A percentile compares a stretch with the other conserved stretches of the same genome.
These are phyloP conservation scores for Galendromus occidentalis DNA, from an alignment of 1,140 invertebrate genomes.

Conservation along the genomic window DNA sequence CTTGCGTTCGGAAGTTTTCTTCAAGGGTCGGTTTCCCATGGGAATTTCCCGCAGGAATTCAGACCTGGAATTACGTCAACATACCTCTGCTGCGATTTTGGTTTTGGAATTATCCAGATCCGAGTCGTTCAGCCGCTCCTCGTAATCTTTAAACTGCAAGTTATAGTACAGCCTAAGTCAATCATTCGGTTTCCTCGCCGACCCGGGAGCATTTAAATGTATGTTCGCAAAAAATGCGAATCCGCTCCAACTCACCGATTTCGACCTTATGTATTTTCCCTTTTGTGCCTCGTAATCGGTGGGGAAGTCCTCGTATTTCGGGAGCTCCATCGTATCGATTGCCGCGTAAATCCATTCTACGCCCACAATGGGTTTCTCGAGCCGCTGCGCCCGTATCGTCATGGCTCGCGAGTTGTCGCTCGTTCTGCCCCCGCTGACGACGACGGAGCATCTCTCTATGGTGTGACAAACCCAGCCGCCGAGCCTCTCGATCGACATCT, in stretches of 20 bases:
- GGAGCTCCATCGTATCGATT: neutral
- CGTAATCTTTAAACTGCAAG: too few species aligned
- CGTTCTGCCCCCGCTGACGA: neutral
- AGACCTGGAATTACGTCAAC: too few species aligned
- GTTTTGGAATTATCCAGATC: too few species aligned
- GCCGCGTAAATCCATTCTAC: neutral
- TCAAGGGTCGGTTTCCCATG: too few species aligned
- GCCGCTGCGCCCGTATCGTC: neutral
- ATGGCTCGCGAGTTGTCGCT: neutral
- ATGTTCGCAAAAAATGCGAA: neutral
- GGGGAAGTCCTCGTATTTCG: neutral
- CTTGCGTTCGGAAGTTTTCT: too few species aligned
- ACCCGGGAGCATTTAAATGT: too few species aligned
- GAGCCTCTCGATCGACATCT: neutral
- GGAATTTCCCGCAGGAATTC: too few species aligned
- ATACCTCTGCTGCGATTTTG: too few species aligned
- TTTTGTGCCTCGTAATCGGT: neutral
- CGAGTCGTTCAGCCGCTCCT: too few species aligned
- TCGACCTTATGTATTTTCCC: neutral
- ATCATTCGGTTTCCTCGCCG: too few species aligned
- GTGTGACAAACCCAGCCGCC: conserved; percentile 6
- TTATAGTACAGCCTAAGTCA: too few species aligned
- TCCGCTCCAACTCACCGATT: neutral
- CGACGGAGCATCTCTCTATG: neutral
- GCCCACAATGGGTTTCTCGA: neutral